A percentile compares a stretch with the other conserved stretches of the same genome.
phyloP scores from a whole-genome alignment of 1,140 invertebrate species.

The Phymorhynchus buccinoides region DNA sequence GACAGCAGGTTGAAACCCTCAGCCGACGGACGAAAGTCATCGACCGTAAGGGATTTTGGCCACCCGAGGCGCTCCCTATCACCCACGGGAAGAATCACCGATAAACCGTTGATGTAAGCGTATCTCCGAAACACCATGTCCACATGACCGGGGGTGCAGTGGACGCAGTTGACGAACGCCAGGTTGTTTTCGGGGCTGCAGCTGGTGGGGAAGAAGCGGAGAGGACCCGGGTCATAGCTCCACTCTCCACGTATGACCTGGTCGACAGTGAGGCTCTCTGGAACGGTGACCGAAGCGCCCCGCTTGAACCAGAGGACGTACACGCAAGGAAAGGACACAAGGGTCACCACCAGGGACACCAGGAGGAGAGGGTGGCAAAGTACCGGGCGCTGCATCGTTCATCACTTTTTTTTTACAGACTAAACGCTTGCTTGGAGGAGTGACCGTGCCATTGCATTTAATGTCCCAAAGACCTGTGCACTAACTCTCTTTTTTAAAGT shows the following conservation, averaged over 20 bases:
- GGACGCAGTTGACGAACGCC: slow-evolving; percentile 62
- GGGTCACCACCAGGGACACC: background rate
- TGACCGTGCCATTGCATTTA: no score
- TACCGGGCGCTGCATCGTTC: background rate
- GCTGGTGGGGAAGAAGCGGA: background rate
- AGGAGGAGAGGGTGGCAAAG: background rate
- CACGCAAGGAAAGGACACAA: background rate
- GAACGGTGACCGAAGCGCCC: background rate
- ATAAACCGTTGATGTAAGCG: slow-evolving; percentile 53
- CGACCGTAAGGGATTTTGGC: slow-evolving; percentile 55
- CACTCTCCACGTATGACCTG: background rate
- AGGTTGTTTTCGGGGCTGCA: slow-evolving; percentile 44
- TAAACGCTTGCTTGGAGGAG: no score
- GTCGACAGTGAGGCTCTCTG: background rate
- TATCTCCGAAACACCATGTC: slow-evolving; percentile 54
- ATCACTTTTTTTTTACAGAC: background rate
- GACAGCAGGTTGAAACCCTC: slow-evolving; percentile 59
- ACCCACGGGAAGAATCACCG: slow-evolving; percentile 53
- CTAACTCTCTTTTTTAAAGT: no score
- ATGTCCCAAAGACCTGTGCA: no score
- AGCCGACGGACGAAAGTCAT: slow-evolving; percentile 52
- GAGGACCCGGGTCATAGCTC: slow-evolving; percentile 5
- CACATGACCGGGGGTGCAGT: slow-evolving; percentile 59
- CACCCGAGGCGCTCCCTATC: slow-evolving; percentile 59
- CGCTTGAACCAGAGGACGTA: background rate